phyloP scores from a whole-genome alignment of 2,797 vertebrate genomes.

The Peromyscus melanophrys region DNA sequence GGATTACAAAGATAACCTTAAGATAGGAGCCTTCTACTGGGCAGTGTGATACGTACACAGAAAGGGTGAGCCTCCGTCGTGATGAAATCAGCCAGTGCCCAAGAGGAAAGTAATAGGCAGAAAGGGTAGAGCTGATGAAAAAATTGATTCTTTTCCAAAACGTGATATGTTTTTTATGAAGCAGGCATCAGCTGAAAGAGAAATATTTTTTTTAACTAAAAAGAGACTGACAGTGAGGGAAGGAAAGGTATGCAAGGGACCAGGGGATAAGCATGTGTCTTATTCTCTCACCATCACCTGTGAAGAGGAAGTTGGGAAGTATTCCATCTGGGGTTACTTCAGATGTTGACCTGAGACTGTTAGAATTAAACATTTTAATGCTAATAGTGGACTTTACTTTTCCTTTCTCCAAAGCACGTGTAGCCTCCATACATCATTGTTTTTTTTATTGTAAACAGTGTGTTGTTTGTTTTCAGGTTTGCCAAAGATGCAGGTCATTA shows the following conservation, averaged over 20 bases:
- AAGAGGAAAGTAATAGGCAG: slow-evolving; percentile 76
- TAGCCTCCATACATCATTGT: not conserved
- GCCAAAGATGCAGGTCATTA: slow-evolving; percentile 96
- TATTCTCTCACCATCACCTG: slow-evolving; percentile 34
- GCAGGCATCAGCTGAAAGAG: slow-evolving; percentile 73
- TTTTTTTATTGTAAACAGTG: slow-evolving; percentile 23
- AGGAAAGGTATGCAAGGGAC: not conserved
- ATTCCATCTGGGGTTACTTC: slow-evolving; percentile 28
- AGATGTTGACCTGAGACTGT: slow-evolving; percentile 14
- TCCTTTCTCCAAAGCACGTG: not conserved
- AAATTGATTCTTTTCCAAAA: slow-evolving; percentile 82
- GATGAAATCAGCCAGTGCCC: slow-evolving; percentile 69
- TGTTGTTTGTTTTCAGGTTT: slow-evolving; percentile 90
- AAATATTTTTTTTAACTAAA: slow-evolving; percentile 73
- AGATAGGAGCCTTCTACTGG: slow-evolving; percentile 67
- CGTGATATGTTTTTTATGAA: slow-evolving; percentile 79
- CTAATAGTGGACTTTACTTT: not conserved
- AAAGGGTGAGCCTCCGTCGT: slow-evolving; percentile 55
- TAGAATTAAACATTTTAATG: slow-evolving; percentile 25
- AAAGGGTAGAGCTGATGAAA: slow-evolving; percentile 82
- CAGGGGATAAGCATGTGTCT: slow-evolving; percentile 14
- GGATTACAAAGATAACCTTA: slow-evolving; percentile 81
- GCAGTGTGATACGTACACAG: not conserved
- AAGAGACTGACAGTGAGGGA: slow-evolving; percentile 63
- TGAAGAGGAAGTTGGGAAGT: slow-evolving; percentile 43